Evolutionary conservation across 2,888 invertebrate species (phyloP).

Genomic region (Syrphus vitripennis): DNA sequence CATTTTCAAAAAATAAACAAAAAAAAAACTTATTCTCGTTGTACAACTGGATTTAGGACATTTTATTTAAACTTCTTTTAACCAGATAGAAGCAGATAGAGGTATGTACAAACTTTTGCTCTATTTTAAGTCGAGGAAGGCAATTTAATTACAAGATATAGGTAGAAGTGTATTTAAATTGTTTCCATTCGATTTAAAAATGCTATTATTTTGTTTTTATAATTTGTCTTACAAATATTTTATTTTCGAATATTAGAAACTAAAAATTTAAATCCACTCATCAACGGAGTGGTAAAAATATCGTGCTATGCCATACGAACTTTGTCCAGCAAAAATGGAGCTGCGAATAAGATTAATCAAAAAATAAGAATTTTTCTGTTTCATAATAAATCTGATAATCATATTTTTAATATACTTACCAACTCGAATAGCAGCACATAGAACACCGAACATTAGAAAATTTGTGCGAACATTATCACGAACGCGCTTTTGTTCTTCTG

Average conservation of each 20-base stretch:
- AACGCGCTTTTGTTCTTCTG: conserved; percentile 79
- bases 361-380: not conserved
- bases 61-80: not conserved
- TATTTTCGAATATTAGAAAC: conserved; percentile 54
- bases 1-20: not conserved
- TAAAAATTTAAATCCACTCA: conserved; percentile 48
- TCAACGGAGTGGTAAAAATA: conserved; percentile 39
- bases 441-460: conserved; percentile 76
- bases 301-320: conserved; percentile 52
- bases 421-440: conserved; percentile 77
- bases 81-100: no score
- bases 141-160: not conserved
- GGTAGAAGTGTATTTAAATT: not conserved
- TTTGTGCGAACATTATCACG: conserved; percentile 78
- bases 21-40: not conserved
- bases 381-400: not conserved
- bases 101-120: not conserved
- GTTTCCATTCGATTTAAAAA: not conserved
- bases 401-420: conserved; percentile 73
- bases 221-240: conserved; percentile 2
- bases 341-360: conserved; percentile 16
- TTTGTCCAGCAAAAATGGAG: conserved; percentile 52
- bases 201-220: not conserved
- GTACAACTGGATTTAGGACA: not conserved
- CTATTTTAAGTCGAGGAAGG: not conserved